Evolutionary conservation across 1,140 invertebrate species (phyloP).

Genomic region (Lasaia peninsularis): DNA sequence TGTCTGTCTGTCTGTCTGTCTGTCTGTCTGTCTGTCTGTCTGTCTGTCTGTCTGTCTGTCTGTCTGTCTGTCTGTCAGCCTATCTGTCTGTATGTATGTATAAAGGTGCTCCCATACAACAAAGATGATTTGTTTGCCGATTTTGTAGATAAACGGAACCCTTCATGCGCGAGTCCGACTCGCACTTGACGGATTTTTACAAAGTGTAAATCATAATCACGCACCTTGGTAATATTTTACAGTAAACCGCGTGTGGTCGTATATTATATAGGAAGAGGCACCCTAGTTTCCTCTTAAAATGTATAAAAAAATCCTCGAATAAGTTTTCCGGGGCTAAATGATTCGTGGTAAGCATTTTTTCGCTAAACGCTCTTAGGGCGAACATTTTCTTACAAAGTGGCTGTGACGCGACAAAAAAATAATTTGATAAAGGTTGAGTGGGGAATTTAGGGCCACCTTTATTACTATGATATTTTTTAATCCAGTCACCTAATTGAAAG

Average conservation of each 20-base stretch:
- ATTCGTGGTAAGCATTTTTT: slow-evolving; percentile 25
- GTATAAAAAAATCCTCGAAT: neutral
- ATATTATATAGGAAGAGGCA: too few relatives aligned
- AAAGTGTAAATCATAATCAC: too few relatives aligned
- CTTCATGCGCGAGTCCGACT: too few relatives aligned
- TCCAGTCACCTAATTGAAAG: slow-evolving; percentile 10
- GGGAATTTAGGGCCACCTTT: slow-evolving; percentile 23
- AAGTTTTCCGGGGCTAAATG: neutral
- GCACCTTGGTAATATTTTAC: neutral
- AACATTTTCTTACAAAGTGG: slow-evolving; percentile 24
- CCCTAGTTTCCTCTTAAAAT: neutral
- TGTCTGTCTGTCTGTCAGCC: too few relatives aligned
- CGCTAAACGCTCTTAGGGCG: slow-evolving; percentile 15
- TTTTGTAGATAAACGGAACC: too few relatives aligned
- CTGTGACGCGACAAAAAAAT: slow-evolving; percentile 26
- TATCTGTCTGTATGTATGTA: too few relatives aligned
- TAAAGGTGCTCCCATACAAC: too few relatives aligned
- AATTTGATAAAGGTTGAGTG: slow-evolving; percentile 28
- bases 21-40: too few relatives aligned
- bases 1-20: too few relatives aligned
- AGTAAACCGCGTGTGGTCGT: neutral
- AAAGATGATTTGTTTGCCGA: too few relatives aligned
- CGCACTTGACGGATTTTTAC: too few relatives aligned
- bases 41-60: too few relatives aligned
- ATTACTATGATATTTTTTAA: slow-evolving; percentile 21